Evolutionary conservation across 2,888 invertebrate species (phyloP).

Genomic region (Cantharis lateralis): DNA sequence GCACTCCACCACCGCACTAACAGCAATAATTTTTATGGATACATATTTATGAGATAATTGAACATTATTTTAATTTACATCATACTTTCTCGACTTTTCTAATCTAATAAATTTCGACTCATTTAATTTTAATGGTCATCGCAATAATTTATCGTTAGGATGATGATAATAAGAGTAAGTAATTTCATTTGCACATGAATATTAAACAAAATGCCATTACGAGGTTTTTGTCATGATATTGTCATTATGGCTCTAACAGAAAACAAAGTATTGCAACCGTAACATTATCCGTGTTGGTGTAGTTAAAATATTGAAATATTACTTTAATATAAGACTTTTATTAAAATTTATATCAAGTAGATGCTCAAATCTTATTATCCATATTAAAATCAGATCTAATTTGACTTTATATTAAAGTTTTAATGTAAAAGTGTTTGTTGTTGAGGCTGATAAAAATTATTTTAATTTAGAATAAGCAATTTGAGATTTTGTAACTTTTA

Average conservation of each 20-base stretch:
- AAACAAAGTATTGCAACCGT: background rate
- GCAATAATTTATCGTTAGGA: background rate
- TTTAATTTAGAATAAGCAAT: background rate
- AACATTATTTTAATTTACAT: conserved; percentile 19
- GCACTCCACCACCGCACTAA: conserved; percentile 27
- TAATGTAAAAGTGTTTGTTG: background rate
- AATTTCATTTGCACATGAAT: background rate
- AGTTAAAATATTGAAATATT: background rate
- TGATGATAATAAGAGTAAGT: background rate
- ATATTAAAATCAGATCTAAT: background rate
- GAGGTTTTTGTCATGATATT: background rate
- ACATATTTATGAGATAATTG: conserved; percentile 34
- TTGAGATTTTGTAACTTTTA: background rate
- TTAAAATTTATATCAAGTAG: background rate
- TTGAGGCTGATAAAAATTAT: background rate
- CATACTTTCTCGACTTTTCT: conserved; percentile 6
- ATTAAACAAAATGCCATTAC: background rate
- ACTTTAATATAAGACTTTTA: background rate
- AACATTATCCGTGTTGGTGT: background rate
- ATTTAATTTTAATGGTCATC: background rate
- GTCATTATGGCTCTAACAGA: background rate
- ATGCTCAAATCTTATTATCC: background rate
- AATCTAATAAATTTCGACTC: background rate
- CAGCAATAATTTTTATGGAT: conserved; percentile 29
- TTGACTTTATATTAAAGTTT: background rate